Evolutionary conservation across 2,888 invertebrate genomes (phyloP), one percentile per base, ranked within the genome.

Genomic region (Apocheima hispidaria): DNA sequence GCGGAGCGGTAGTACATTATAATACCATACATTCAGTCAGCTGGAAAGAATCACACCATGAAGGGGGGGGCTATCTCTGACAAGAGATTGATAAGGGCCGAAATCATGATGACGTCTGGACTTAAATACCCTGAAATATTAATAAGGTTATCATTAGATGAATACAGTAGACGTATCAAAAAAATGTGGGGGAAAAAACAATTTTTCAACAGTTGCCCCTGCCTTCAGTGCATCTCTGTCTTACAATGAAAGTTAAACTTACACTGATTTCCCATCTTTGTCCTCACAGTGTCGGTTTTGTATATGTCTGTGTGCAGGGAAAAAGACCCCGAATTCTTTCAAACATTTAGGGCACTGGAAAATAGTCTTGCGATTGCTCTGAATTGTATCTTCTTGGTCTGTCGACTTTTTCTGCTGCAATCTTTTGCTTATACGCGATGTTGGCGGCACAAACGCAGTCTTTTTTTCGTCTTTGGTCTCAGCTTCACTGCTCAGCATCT

Each of bases 291-390:
- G 90, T 14, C 66, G 65, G 26, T 83, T 88, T 48, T 89, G 82
- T 60, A 90, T 86, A 35, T 90, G 90, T 68, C 75, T 82, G 12
- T 70, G 70, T 0, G 89, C 85, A 4, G 81, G 72, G 41, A 83
- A 86, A 48, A 82, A 83, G 1, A 79, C 77, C 2, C 68, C 58
- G 38, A 84, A 90, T 1, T 69, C 44, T 51, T 70, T 71, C 0
- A 58, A 40, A 63, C 90, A 90, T 41, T 78, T 72, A 0, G 90
- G 90, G 41, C 90, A 90, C 53, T 82, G 78, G 50, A 87, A 90
- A 20, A 82, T 75, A 0, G 78, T 72, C 52, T 73, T 81, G 6
- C 64, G 35, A 3, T 38, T 38, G 21, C 23, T 50, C 66, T 64
- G 1, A 16, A 5, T 21, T 12, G 12, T 7, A 21, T 51, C 12